phyloP scores from a whole-genome alignment of 2,113 vertebrate species.

The Pelodiscus sinensis region DNA sequence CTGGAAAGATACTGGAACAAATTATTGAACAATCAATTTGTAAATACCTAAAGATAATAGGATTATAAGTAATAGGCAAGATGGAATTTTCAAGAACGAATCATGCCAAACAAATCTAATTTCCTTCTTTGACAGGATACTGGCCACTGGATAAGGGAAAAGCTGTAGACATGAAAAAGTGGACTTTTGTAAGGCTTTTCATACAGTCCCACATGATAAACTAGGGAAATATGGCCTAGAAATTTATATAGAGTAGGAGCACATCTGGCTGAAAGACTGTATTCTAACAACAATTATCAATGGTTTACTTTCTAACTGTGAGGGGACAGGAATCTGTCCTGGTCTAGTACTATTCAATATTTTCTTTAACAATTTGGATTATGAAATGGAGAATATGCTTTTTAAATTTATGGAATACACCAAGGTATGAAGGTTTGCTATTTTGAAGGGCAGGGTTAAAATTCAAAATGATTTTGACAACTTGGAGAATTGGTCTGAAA shows the following conservation, averaged over 20 bases:
- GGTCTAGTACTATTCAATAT: not conserved
- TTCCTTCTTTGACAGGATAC: not conserved
- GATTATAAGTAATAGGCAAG: not conserved
- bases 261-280: not conserved
- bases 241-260: not conserved
- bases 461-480: not conserved
- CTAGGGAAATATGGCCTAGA: not conserved
- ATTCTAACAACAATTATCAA: not conserved
- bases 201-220: not conserved
- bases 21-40: not conserved
- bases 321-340: not conserved
- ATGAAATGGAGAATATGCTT: not conserved
- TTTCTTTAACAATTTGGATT: not conserved
- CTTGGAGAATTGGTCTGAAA: not conserved
- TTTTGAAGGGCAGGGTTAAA: not conserved
- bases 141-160: not conserved
- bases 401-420: not conserved
- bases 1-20: not conserved
- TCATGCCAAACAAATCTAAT: not conserved
- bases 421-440: not conserved
- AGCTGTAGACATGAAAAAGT: not conserved
- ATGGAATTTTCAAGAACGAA: not conserved
- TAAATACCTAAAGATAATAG: not conserved
- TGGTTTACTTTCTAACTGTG: not conserved
- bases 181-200: not conserved